phyloP scores from a whole-genome alignment of 2,888 invertebrate genomes.

The Hedychridium roseum region DNA sequence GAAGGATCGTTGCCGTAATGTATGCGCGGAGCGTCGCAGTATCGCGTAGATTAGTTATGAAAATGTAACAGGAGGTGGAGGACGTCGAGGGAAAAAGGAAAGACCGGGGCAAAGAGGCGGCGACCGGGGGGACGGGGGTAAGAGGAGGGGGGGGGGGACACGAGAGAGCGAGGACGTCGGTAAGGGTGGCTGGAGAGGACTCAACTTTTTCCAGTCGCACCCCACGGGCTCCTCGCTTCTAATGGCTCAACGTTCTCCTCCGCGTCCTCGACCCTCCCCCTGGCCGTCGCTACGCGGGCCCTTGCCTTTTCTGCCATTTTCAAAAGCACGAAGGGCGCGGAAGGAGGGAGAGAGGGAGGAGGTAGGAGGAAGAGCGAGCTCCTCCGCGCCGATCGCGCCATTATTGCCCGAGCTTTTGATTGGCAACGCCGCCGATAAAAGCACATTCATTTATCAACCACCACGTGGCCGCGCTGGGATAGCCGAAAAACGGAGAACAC shows the following conservation, averaged over 20 bases:
- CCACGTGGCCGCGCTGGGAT: too few relatives aligned
- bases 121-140: constrained; percentile 15
- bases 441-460: not conserved
- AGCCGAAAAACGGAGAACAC: too few relatives aligned
- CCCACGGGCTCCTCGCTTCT: constrained; percentile 16
- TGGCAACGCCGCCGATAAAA: constrained; percentile 1
- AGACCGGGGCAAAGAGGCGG: constrained; percentile 25
- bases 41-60: constrained; percentile 58
- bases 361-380: too few relatives aligned
- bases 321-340: constrained; percentile 19
- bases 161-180: constrained; percentile 22
- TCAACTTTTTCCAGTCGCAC: constrained; percentile 53
- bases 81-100: constrained; percentile 14
- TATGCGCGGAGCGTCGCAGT: constrained; percentile 65
- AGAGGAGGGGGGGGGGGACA: constrained; percentile 22
- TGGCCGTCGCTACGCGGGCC: constrained; percentile 5
- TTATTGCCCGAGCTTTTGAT: not conserved
- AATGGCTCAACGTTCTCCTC: not conserved
- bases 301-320: constrained; percentile 16
- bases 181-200: constrained; percentile 50
- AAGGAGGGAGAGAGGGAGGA: too few relatives aligned
- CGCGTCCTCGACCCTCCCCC: not conserved
- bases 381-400: not conserved
- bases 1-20: constrained; percentile 59
- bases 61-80: constrained; percentile 56